These are phyloP conservation scores for Arctopsyche grandis DNA, from an alignment of 1,140 invertebrate species.

Conservation along the genomic window DNA sequence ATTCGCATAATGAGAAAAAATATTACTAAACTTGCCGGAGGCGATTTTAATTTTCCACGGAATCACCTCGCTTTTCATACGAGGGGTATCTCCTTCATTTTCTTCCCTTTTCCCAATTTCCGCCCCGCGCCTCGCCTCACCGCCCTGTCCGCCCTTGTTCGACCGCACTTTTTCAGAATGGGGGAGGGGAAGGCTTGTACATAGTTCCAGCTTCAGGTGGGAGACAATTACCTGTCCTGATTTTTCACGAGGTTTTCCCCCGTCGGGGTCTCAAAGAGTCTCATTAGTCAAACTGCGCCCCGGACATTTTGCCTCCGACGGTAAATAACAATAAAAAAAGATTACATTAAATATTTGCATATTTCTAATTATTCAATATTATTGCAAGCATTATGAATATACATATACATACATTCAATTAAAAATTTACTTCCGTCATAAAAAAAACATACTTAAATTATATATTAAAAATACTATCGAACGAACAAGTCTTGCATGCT, in stretches of 20 bases:
- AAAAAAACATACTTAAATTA: too few relatives aligned
- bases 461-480: too few relatives aligned
- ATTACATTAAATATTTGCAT: too few relatives aligned
- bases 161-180: constrained; percentile 33
- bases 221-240: constrained; percentile 46
- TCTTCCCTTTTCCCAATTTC: constrained; percentile 45
- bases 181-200: not conserved
- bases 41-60: constrained; percentile 55
- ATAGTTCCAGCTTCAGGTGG: constrained; percentile 37
- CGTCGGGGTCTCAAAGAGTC: constrained; percentile 37
- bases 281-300: constrained; percentile 39
- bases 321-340: constrained; percentile 15
- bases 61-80: constrained; percentile 51
- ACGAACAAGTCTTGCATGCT: too few relatives aligned
- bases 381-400: too few relatives aligned
- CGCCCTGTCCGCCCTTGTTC: not conserved
- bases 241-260: constrained; percentile 30
- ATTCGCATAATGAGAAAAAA: constrained; percentile 55
- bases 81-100: constrained; percentile 45
- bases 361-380: too few relatives aligned
- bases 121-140: constrained; percentile 5
- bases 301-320: not conserved
- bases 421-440: too few relatives aligned
- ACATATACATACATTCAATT: too few relatives aligned
- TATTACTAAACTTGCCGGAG: constrained; percentile 54